Evolutionary conservation across 2,797 vertebrate species (phyloP), one percentile per base, ranked within the genome.

Genomic region (Tenualosa ilisha): DNA sequence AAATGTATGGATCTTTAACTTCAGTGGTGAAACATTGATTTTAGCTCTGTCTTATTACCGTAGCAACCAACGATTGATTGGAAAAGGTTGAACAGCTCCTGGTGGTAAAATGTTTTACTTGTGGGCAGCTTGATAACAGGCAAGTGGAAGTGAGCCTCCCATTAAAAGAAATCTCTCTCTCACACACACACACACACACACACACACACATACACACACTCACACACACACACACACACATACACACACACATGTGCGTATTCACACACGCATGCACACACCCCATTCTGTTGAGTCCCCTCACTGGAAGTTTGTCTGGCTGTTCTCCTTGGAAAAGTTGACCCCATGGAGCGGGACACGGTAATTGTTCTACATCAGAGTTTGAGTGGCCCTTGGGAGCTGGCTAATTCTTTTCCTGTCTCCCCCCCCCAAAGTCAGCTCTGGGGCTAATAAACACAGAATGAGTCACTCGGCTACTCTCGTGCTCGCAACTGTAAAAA

Each of bases 401-500:
- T 7, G 12, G 37, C 46, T 79, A 79, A 79, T 79, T 79, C 37
- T 46, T 79, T 79, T 79, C 72, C 72, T 79, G 68, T 22, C 24
- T 40, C 37, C 26, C 31, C 26, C 31, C 63, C 63, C 65, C 15
- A 17, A 15, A 72, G 65, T 22, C 31, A 37, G 37, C 6, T 43
- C 31, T 40, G 2, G 0, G 68, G 68, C 68, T 75, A 75, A 75
- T 75, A 75, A 43, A 37, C 26, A 37, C 40, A 46, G 37, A 79
- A 79, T 46, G 40, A 22, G 37, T 79, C 37, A 40, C 40, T 46
- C 20, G 2, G 72, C 72, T n/a, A 79, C 6, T 46, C 17, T 37
- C 1, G 17, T 79, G 72, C 72, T 79, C 40, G 7, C 72, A 79
- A 79, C 72, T 75, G 72, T 43, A 79, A 79, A 79, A 79, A 46